Evolutionary conservation across 2,888 invertebrate genomes (phyloP).

Genomic region (Rhingia campestris): DNA sequence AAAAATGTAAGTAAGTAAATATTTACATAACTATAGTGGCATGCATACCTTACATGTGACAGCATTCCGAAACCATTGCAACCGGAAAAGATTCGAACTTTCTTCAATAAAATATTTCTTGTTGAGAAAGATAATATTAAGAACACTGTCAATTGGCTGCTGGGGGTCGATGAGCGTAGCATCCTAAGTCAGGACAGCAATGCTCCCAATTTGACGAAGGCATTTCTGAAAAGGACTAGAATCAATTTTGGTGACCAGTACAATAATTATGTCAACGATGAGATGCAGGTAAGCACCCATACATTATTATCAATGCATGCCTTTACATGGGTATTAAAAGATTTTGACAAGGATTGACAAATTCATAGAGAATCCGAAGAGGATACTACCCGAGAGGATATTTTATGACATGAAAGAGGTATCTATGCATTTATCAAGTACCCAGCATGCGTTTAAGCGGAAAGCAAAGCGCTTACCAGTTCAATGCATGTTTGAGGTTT

Average conservation of each 20-base stretch:
- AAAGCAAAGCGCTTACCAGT: no score
- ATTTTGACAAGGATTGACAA: conserved; percentile 68
- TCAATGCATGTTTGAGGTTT: no score
- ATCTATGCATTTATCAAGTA: no score
- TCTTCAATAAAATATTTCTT: conserved; percentile 75
- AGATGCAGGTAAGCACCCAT: conserved; percentile 65
- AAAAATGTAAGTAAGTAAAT: neutral
- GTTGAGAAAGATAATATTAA: conserved; percentile 75
- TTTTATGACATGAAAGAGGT: conserved; percentile 69
- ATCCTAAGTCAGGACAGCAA: conserved; percentile 78
- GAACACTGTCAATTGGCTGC: conserved; percentile 77
- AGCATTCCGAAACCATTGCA: conserved; percentile 77
- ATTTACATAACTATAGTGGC: conserved; percentile 76
- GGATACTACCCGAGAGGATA: conserved; percentile 25
- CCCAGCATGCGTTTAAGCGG: no score
- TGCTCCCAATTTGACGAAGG: conserved; percentile 75
- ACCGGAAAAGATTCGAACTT: no score
- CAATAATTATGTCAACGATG: conserved; percentile 74
- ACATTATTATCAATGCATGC: conserved; percentile 31
- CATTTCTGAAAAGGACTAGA: conserved; percentile 52
- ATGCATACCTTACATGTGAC: conserved; percentile 77
- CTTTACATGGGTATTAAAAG: conserved; percentile 12
- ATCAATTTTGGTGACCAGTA: conserved; percentile 76
- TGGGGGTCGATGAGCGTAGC: conserved; percentile 78
- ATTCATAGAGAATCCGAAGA: conserved; percentile 62